Percentiles rank a stretch among this genome's conserved stretches.
These are phyloP conservation scores for Eidolon helvum DNA, from an alignment of 2,113 vertebrate species.

Conservation along the genomic window DNA sequence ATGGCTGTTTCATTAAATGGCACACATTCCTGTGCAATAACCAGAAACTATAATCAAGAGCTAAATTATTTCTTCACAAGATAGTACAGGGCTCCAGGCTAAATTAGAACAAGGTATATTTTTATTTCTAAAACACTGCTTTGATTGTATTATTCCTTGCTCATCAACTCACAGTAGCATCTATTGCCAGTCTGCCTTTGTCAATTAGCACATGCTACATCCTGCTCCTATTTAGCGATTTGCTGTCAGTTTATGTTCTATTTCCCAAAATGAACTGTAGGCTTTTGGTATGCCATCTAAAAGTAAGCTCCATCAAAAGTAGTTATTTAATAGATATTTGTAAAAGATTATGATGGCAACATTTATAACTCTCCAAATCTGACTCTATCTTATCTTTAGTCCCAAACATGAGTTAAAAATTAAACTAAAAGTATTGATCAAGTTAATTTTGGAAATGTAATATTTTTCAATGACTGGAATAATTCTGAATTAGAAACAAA, in stretches of 20 bases:
- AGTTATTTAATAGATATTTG: not conserved
- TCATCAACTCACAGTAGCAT: not conserved
- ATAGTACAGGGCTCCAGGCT: not conserved
- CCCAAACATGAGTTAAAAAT: not conserved
- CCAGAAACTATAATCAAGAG: not conserved
- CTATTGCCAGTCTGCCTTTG: no score
- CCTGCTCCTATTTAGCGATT: not conserved
- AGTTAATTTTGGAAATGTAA: not conserved
- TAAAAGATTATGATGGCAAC: not conserved
- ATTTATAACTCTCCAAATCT: not conserved
- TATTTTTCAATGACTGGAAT: not conserved
- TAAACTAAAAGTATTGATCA: not conserved
- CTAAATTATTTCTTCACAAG: not conserved
- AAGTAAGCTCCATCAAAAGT: not conserved
- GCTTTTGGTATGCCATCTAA: not conserved
- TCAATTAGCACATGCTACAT: not conserved
- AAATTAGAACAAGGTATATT: not conserved
- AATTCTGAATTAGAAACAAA: not conserved
- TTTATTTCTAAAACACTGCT: not conserved
- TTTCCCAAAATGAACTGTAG: not conserved
- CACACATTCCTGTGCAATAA: not conserved
- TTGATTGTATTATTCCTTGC: not conserved
- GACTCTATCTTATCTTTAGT: not conserved
- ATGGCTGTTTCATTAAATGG: not conserved
- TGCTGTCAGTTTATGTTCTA: not conserved